Evolutionary conservation across 2,888 invertebrate species (phyloP).

Genomic region (Dione vanillae): DNA sequence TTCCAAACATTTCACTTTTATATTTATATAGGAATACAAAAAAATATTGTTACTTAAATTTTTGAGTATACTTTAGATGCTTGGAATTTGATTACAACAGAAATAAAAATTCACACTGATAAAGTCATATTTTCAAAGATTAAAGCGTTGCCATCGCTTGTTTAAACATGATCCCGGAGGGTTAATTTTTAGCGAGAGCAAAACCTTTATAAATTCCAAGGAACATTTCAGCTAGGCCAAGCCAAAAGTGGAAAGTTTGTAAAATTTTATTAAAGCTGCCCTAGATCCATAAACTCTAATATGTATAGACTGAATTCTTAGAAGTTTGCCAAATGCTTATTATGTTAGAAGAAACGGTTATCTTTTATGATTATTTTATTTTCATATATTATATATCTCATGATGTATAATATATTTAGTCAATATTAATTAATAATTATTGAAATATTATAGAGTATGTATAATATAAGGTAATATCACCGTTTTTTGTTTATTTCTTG

Average conservation of each 20-base stretch:
- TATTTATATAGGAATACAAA: too few relatives aligned
- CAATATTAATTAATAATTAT: too few relatives aligned
- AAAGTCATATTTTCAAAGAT: constrained; percentile 34
- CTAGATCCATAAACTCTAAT: constrained; percentile 28
- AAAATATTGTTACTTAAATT: too few relatives aligned
- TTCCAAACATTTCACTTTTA: too few relatives aligned
- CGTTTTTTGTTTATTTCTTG: too few relatives aligned
- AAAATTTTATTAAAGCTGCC: constrained; percentile 32
- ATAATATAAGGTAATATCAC: too few relatives aligned
- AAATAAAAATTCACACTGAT: constrained; percentile 1
- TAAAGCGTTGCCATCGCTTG: constrained; percentile 26
- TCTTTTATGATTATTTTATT: background rate
- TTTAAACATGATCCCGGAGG: constrained; percentile 34
- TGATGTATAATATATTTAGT: too few relatives aligned
- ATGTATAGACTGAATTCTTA: constrained; percentile 3
- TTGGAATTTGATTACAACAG: constrained; percentile 8
- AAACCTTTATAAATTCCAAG: constrained; percentile 32
- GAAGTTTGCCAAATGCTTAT: constrained; percentile 1
- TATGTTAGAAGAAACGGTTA: background rate
- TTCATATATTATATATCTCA: too few relatives aligned
- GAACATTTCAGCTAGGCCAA: constrained; percentile 27
- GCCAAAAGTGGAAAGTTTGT: constrained; percentile 32
- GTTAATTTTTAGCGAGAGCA: constrained; percentile 32
- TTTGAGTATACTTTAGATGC: background rate
- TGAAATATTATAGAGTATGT: too few relatives aligned